Evolutionary conservation across 2,113 vertebrate species (phyloP), one percentile per base, ranked within the genome.

Genomic region (Gobio gobio): DNA sequence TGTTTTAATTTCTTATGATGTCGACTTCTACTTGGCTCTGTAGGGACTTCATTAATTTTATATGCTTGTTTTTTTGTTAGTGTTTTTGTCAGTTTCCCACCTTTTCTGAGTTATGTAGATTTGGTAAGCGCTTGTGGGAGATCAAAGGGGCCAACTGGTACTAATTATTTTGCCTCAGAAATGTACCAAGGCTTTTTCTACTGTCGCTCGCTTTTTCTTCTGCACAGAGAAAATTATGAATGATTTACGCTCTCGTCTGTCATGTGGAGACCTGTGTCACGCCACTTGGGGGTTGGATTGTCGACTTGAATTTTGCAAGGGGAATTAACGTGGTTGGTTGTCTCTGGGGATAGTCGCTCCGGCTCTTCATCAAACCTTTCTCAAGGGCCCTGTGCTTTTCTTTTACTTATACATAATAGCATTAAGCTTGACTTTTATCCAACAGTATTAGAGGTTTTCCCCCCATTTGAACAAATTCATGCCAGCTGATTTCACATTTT

Each of bases 91-190:
- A 20, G 43, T 76, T 76, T 51, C 45, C 47, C 26, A 22, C 49
- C 47, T 76, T 76, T 76, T 76, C 26, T 20, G 13, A 54, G 47
- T 76, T 47, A 76, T 26, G 49, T 76, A 76, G 49, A 18, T 54
- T 76, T 76, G 74, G 74, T 76, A 76, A 75, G 49, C 74, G 33
- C 70, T 74, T 74, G 70, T 49, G 70, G 74, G 33, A 78, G 54
- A 61, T 78, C 77, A 78, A 43, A 59, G 54, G 22, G 54, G 20
- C 18, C 33, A 43, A 40, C 54, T 59, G 20, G 22, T 6, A 76
- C 76, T 61, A 61, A 61, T 61, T 78, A 78, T 16, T 78, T 78
- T 45, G 5, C 77, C 12, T 43, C 22, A 16, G 22, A 78, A 61
- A 58, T 40, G 29, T 40, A 14, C 49, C 16, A 58, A 43, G 20